Evolutionary conservation across 2,797 vertebrate species (phyloP).

Genomic region (Acanthiza pusilla): DNA sequence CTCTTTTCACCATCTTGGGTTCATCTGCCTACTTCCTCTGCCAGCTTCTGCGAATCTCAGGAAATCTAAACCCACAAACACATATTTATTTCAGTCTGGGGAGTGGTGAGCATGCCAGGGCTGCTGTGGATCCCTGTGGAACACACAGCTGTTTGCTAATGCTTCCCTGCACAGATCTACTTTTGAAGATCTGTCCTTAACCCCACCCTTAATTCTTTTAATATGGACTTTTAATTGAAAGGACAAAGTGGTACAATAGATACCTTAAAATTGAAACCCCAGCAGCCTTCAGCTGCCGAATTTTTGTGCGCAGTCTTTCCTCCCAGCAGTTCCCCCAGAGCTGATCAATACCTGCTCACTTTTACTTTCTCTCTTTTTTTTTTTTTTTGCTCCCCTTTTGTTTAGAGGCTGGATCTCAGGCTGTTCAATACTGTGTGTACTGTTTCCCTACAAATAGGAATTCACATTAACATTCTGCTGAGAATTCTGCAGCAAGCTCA

Average conservation of each 20-base stretch:
- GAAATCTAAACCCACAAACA: too few species aligned
- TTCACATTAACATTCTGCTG: background rate
- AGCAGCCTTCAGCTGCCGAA: background rate
- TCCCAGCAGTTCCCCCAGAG: background rate
- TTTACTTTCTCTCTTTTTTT: background rate
- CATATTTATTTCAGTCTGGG: background rate
- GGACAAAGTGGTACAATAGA: background rate
- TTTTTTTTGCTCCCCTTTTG: background rate
- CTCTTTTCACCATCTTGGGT: too few species aligned
- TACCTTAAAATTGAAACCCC: background rate
- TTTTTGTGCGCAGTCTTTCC: background rate
- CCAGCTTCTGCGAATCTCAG: too few species aligned
- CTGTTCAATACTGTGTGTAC: background rate
- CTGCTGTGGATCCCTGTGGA: background rate
- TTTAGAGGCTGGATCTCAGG: background rate
- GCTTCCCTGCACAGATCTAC: background rate
- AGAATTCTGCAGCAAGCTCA: background rate
- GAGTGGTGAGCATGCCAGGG: background rate
- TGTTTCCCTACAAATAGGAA: background rate
- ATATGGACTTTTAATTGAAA: background rate
- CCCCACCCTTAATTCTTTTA: background rate
- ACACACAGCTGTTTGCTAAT: background rate
- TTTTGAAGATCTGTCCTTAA: background rate
- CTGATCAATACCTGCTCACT: background rate
- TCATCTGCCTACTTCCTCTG: too few species aligned